These are phyloP conservation scores for Austrolebias charrua DNA, from an alignment of 2,797 vertebrate genomes.

Conservation along the genomic window DNA sequence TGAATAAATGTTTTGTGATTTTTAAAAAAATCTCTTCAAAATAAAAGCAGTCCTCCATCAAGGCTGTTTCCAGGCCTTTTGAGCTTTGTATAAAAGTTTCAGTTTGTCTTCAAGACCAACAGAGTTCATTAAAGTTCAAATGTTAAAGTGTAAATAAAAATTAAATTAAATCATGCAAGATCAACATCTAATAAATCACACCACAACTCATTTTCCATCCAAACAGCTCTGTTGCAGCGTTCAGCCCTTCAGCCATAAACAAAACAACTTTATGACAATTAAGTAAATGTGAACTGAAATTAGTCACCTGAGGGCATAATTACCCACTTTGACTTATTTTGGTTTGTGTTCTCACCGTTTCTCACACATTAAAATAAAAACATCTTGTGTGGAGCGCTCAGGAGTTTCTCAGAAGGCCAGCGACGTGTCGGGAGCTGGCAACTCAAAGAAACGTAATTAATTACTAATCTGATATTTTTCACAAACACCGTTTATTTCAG, in stretches of 20 bases:
- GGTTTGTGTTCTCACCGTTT: slow-evolving; percentile 46
- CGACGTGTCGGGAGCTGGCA: neutral
- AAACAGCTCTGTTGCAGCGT: slow-evolving; percentile 45
- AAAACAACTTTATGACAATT: slow-evolving; percentile 57
- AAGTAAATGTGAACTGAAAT: slow-evolving; percentile 56
- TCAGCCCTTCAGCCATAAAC: slow-evolving; percentile 40
- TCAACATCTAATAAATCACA: slow-evolving; percentile 23
- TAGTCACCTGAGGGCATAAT: slow-evolving; percentile 46
- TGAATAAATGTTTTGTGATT: too few species aligned
- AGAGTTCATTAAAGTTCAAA: neutral
- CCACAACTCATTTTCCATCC: slow-evolving; percentile 37
- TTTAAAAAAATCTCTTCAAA: too few species aligned
- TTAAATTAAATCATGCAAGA: slow-evolving; percentile 8
- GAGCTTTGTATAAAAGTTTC: too few species aligned
- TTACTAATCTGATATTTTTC: slow-evolving; percentile 5
- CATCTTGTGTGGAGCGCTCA: slow-evolving; percentile 22
- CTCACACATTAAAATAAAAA: slow-evolving; percentile 42
- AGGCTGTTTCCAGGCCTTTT: too few species aligned
- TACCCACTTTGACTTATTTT: slow-evolving; percentile 47
- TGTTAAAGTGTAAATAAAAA: too few species aligned
- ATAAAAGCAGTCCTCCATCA: too few species aligned
- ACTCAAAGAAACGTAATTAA: neutral
- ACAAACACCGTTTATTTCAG: slow-evolving; percentile 2
- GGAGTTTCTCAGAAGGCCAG: slow-evolving; percentile 23
- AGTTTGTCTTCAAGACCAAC: neutral